Conservation (phyloP, 2,888 invertebrate genomes). For the Volucella zonaria region DNA sequence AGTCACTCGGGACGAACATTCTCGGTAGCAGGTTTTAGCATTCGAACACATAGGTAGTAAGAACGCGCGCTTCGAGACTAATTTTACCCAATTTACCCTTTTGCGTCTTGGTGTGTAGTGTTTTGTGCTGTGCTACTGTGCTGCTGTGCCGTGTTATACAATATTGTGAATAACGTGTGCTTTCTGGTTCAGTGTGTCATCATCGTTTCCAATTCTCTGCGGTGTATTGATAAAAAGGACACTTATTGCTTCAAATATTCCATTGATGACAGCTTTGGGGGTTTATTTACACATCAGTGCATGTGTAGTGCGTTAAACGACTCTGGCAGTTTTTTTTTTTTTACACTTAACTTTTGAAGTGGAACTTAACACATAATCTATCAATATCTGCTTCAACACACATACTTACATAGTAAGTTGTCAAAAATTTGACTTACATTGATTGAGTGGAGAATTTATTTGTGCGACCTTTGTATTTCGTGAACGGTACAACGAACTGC, state of each 20-base stretch:
- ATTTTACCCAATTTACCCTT: constrained; percentile 78
- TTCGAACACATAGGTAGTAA: constrained; percentile 68
- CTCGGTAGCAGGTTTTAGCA: constrained; percentile 69
- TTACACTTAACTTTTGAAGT: background rate
- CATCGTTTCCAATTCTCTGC: constrained; percentile 79
- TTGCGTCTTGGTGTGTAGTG: constrained; percentile 55
- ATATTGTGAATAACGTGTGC: constrained; percentile 51
- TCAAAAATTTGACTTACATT: constrained; percentile 13
- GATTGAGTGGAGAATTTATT: constrained; percentile 22
- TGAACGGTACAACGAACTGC: constrained; percentile 75
- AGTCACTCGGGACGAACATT: constrained; percentile 82
- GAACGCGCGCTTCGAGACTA: constrained; percentile 76
- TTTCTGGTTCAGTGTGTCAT: constrained; percentile 47
- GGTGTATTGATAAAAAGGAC: constrained; percentile 78
- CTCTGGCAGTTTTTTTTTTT: background rate
- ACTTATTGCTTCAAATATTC: constrained; percentile 36
- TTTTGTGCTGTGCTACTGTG: constrained; percentile 42
- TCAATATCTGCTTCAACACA: constrained; percentile 12
- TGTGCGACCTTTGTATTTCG: constrained; percentile 42
- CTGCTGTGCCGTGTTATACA: constrained; percentile 8
- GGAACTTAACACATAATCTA: constrained; percentile 21
- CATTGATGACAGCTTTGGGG: constrained; percentile 54
- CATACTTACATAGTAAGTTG: background rate
- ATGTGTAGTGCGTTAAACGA: constrained; percentile 37
- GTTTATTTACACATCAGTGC: constrained; percentile 43